A percentile compares a stretch with the other conserved stretches of the same genome.
Conservation (phyloP, 2,797 vertebrate genomes). For the Xiphorhynchus erythropygius region DNA sequence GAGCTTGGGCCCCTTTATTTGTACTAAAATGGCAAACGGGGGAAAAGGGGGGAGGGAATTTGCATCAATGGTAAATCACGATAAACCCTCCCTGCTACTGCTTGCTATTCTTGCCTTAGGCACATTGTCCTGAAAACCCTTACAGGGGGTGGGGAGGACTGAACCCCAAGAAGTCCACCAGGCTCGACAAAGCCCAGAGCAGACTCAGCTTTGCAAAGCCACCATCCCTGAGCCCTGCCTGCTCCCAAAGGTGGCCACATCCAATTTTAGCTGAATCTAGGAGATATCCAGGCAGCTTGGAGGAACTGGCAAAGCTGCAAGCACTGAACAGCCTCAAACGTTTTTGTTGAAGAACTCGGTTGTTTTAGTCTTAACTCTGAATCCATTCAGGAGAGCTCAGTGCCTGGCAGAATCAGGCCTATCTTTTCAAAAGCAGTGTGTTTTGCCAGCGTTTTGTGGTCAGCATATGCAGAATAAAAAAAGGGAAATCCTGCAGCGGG, state of each 20-base stretch:
- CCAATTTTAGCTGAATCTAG: background rate
- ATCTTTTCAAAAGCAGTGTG: background rate
- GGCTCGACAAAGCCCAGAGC: background rate
- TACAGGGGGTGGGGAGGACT: accelerated
- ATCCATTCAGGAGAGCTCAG: background rate
- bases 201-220: background rate
- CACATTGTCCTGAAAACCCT: background rate
- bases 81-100: conserved; percentile 9
- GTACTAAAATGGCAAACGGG: conserved; percentile 33
- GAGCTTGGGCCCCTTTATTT: conserved; percentile 54
- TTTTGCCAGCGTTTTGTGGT: background rate
- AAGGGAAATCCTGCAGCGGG: background rate
- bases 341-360: background rate
- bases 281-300: background rate
- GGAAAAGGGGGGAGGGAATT: conserved; percentile 22
- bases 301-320: background rate
- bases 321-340: accelerated
- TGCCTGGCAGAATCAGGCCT: background rate
- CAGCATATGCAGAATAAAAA: background rate
- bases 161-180: background rate
- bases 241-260: background rate
- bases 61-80: conserved; percentile 29
- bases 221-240: background rate
- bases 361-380: background rate
- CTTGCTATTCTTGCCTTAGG: background rate